Conservation (phyloP, 30 jellyfish, hydroid and myxozoan species). For the Turritopsis rubra region DNA sequence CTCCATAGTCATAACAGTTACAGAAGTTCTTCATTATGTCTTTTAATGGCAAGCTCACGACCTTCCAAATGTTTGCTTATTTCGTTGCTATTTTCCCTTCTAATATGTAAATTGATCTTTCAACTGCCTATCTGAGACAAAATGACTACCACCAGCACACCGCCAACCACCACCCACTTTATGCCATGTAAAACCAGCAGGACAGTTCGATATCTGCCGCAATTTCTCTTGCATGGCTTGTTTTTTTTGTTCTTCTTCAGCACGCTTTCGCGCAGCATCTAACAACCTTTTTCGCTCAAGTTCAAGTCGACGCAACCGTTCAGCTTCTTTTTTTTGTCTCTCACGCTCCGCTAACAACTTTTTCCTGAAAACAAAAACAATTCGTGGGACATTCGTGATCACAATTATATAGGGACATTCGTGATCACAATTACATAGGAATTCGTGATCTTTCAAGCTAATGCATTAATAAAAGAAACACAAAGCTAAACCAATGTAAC, state of each 20-base stretch:
- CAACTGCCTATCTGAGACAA: conserved; percentile 22
- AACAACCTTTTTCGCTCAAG: not conserved
- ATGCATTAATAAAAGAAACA: too few species aligned
- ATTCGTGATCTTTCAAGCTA: too few species aligned
- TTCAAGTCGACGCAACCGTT: conserved; percentile 2
- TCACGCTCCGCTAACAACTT: too few species aligned
- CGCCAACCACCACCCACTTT: conserved; percentile 21
- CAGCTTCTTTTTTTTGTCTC: conserved; percentile 13
- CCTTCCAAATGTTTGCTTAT: too few species aligned
- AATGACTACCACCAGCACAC: conserved; percentile 30
- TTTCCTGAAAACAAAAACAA: not conserved
- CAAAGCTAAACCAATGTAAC: not conserved
- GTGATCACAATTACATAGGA: too few species aligned
- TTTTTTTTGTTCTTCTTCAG: not conserved
- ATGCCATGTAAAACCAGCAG: conserved; percentile 20
- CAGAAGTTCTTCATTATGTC: too few species aligned
- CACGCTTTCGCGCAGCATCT: not conserved
- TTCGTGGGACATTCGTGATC: not conserved
- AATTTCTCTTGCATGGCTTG: conserved; percentile 4
- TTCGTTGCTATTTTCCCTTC: too few species aligned
- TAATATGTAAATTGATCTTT: not conserved
- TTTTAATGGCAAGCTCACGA: too few species aligned
- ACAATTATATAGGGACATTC: too few species aligned
- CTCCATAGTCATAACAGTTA: too few species aligned
- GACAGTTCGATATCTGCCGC: conserved; percentile 10